Evolutionary conservation across 2,113 vertebrate species (phyloP), one percentile per base, ranked within the genome.

Genomic region (Falco punctatus): DNA sequence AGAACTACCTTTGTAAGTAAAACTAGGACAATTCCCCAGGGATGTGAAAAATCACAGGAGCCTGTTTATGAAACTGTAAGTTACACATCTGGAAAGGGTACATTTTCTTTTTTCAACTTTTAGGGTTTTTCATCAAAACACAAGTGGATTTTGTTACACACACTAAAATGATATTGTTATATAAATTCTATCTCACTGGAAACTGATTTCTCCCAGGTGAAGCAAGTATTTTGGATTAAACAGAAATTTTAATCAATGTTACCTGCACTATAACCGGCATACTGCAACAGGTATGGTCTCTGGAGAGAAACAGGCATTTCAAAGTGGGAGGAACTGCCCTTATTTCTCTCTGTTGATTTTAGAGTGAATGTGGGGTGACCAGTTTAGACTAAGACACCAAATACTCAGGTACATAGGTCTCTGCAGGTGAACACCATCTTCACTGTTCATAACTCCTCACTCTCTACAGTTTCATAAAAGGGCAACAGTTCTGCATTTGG

Each of bases 41-140:
- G 11, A 61, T 32, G 8, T 82, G 28, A 3, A 69, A 46, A 46
- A 15, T 79, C 27, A 30, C 9, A 62, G 27, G 17, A 57, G 2
- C 17, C 52, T 77, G 5, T 46, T 2, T 82, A 33, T 33, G 20
- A 65, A 5, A 18, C 3, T 18, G 8, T 28, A 46, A 61, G 13
- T 70, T 51, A 71, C 16, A 62, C 20, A 21, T 28, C 40, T 66
- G 14, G 40, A 86, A 86, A 86, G 7, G 15, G 22, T 11, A n/a
- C 11, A 21, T 59, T 46, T 74, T 2, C 5, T 14, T 32, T 66
- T 66, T 52, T 32, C 35, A 20, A 3, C 35, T 55, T 66, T 79
- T 48, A 1, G 0, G 0, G 5, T 22, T 65, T 38, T 88, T 55
- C 13, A 21, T 26, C 7, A 42, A 66, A 38, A 27, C 1, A 82